These are phyloP conservation scores for Gallirallus australis DNA, from an alignment of 2,797 vertebrate species.

Conservation along the genomic window DNA sequence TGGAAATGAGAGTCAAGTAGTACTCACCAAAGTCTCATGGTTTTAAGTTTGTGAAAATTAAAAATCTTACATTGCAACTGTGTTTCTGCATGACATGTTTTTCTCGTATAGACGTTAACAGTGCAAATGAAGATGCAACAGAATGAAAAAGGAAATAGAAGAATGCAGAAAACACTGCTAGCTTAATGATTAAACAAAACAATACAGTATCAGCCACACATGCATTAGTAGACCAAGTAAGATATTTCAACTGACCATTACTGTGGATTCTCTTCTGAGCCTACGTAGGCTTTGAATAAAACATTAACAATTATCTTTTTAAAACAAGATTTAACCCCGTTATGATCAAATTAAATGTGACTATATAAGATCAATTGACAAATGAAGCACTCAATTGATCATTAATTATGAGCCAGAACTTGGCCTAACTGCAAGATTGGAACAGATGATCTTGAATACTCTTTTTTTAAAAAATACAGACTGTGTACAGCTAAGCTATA, in stretches of 20 bases:
- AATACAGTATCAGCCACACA: constrained; percentile 76
- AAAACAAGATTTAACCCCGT: constrained; percentile 79
- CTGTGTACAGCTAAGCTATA: not conserved
- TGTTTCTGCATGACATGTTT: constrained; percentile 75
- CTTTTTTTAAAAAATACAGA: not conserved
- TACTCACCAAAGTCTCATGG: constrained; percentile 71
- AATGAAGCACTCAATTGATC: constrained; percentile 74
- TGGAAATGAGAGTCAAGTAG: constrained; percentile 63
- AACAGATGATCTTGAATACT: constrained; percentile 10
- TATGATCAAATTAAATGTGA: constrained; percentile 69
- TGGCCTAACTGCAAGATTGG: constrained; percentile 23
- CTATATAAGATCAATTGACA: constrained; percentile 69
- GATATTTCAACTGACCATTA: constrained; percentile 93
- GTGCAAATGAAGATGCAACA: constrained; percentile 78
- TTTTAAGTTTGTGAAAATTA: constrained; percentile 43
- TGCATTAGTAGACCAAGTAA: constrained; percentile 85
- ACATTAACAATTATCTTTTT: constrained; percentile 74
- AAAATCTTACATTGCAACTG: constrained; percentile 36
- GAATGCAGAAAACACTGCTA: constrained; percentile 73
- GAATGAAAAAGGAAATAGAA: constrained; percentile 76
- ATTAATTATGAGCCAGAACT: constrained; percentile 55
- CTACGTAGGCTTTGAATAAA: constrained; percentile 92
- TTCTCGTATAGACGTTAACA: constrained; percentile 71
- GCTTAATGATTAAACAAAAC: constrained; percentile 75
- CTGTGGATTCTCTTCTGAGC: constrained; percentile 90